phyloP scores from a whole-genome alignment of 2,797 vertebrate species.

The Diglossa cyanea region DNA sequence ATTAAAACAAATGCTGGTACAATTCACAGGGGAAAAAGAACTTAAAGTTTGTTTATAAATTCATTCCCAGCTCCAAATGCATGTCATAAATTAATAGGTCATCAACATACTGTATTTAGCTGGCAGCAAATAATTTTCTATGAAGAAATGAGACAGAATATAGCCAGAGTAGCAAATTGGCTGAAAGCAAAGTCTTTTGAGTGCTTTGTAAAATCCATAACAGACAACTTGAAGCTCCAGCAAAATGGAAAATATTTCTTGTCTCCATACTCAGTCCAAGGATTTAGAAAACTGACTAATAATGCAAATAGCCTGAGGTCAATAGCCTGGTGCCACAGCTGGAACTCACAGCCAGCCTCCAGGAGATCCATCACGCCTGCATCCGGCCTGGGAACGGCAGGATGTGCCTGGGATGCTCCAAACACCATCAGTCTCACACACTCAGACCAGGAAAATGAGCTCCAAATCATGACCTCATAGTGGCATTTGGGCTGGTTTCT shows the following conservation, averaged over 20 bases:
- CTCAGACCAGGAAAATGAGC: not conserved
- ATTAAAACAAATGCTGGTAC: slow-evolving; percentile 47
- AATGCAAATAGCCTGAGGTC: slow-evolving; percentile 71
- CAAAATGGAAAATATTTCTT: slow-evolving; percentile 48
- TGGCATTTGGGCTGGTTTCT: not conserved
- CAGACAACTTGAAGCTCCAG: not conserved
- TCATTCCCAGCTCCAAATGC: slow-evolving; percentile 40
- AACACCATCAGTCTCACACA: not conserved
- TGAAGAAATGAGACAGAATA: not conserved
- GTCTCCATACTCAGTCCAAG: not conserved
- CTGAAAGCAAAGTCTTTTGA: not conserved
- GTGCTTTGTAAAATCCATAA: slow-evolving; percentile 16
- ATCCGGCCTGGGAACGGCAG: not conserved
- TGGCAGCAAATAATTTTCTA: slow-evolving; percentile 13
- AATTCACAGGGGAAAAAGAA: slow-evolving; percentile 8
- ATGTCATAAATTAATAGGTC: slow-evolving; percentile 52
- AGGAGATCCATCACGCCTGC: not conserved
- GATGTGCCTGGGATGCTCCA: not conserved
- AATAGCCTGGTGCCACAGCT: slow-evolving; percentile 63
- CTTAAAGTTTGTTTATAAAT: slow-evolving; percentile 62
- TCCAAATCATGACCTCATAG: not conserved
- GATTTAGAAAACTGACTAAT: slow-evolving; percentile 71
- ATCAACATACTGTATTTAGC: slow-evolving; percentile 46
- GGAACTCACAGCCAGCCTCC: not conserved
- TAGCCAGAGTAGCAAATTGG: slow-evolving; percentile 11